Evolutionary conservation across 2,888 invertebrate species (phyloP).

Genomic region (Tachystola acroxantha): DNA sequence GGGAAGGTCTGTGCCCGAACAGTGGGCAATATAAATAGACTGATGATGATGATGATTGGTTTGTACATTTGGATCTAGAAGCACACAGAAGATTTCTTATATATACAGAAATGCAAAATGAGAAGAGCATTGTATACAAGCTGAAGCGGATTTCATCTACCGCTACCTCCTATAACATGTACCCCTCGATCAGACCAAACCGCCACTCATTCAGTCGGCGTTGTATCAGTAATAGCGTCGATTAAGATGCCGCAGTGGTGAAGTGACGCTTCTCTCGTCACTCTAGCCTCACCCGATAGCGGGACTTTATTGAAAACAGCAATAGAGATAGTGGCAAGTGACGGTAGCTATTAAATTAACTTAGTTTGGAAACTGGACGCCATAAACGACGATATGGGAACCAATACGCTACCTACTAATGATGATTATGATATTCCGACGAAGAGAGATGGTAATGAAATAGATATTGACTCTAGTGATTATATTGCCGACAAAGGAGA

Average conservation of each 20-base stretch:
- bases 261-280: slow-evolving; percentile 34
- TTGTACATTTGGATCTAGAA: no score
- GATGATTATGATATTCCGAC: not conserved
- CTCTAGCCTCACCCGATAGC: slow-evolving; percentile 17
- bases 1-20: no score
- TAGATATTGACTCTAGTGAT: no score
- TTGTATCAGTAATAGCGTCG: slow-evolving; percentile 47
- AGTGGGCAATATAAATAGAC: no score
- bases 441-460: not conserved
- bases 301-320: slow-evolving; percentile 11
- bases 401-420: not conserved
- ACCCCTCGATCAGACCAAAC: slow-evolving; percentile 3
- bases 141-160: not conserved
- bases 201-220: slow-evolving; percentile 21
- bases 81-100: no score
- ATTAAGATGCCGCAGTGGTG: slow-evolving; percentile 41
- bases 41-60: no score
- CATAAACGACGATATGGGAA: not conserved
- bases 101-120: no score
- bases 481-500: not conserved
- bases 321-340: slow-evolving; percentile 9
- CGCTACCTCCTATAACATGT: slow-evolving; percentile 13
- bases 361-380: slow-evolving; percentile 1
- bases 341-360: slow-evolving; percentile 19
- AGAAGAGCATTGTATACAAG: no score